phyloP scores from a whole-genome alignment of 2,888 invertebrate species.

The Tupiocoris notatus region DNA sequence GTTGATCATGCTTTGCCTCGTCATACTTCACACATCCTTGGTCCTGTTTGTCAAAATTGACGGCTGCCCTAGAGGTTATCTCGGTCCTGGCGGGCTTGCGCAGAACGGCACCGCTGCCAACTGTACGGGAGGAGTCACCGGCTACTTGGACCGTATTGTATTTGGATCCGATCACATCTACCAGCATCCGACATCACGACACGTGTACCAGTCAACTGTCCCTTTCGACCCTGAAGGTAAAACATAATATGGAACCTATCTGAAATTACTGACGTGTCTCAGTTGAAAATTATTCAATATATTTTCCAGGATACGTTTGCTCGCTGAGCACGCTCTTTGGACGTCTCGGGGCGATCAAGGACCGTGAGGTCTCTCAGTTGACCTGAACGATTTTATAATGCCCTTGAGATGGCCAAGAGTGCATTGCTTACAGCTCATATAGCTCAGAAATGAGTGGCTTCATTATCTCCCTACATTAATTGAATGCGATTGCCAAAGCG shows the following conservation, averaged over 20 bases:
- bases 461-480: too few relatives aligned
- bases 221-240: conserved; percentile 82
- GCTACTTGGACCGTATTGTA: conserved; percentile 70
- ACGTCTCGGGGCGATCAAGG: too few relatives aligned
- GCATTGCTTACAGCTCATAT: too few relatives aligned
- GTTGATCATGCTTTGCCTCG: conserved; percentile 64
- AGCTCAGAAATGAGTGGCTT: too few relatives aligned
- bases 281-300: not conserved
- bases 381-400: too few relatives aligned
- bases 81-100: conserved; percentile 80
- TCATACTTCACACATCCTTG: conserved; percentile 65
- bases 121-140: conserved; percentile 83
- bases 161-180: conserved; percentile 68
- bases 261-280: too few relatives aligned
- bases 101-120: conserved; percentile 58
- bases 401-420: too few relatives aligned
- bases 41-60: conserved; percentile 69
- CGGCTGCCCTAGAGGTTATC: conserved; percentile 69
- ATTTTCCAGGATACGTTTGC: too few relatives aligned
- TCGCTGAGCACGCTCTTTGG: too few relatives aligned
- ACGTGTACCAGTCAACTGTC: conserved; percentile 60
- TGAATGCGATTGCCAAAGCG: too few relatives aligned
- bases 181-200: conserved; percentile 59
- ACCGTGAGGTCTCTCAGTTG: too few relatives aligned
- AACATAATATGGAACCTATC: not conserved